Evolutionary conservation across 35 echinoderm and acorn worm species (phyloP), one percentile per base, ranked within the genome.

Genomic region (Diadema setosum): DNA sequence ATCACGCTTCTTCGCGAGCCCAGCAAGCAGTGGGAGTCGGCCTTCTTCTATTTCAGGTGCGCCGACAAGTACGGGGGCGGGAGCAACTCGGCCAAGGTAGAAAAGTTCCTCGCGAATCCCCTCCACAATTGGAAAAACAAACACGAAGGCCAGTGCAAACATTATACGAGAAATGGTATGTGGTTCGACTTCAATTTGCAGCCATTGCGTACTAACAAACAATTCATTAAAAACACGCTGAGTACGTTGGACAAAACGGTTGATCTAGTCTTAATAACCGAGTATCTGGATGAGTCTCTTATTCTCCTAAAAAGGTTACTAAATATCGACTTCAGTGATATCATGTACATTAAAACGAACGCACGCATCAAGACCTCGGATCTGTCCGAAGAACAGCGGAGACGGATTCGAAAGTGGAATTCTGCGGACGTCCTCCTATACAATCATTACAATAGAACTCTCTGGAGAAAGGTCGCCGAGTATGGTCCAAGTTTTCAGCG

Each of bases 1-100:
- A 88, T 96, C 16, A 88, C 94, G 8, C 89, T 96, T 42, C 63
- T 96, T 35, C 85, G 94, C 6, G 81, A 92, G 24, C 94, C 94
- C 5, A 86, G 70, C 5, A 45, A 59, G 21, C 90, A 96, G 45
- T 81, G 87, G 32, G 94, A 96, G 74, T 92, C 90, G 2, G 83
- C 85, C 6, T 96, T 96, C 44, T 75, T 65, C 2, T 96, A 75
- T 45, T 96, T 96, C 65, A 70, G 73, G 17, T 46, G 70, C 29
- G 84, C 84, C 7, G 39, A 16, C 11, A 34, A 42, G 58, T 9
- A 8, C 12, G 69, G 81, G 29, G 18, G 80, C 23, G 83, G 57
- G 34, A 73, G 25, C 56, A 34, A 15, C 3, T 80, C 16, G 40
- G 36, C 15, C 5, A 78, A 56, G 18, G 58, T 87, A 37, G 34